These are phyloP conservation scores for Oppia nitens DNA, from an alignment of 1,140 invertebrate species.

Conservation along the genomic window DNA sequence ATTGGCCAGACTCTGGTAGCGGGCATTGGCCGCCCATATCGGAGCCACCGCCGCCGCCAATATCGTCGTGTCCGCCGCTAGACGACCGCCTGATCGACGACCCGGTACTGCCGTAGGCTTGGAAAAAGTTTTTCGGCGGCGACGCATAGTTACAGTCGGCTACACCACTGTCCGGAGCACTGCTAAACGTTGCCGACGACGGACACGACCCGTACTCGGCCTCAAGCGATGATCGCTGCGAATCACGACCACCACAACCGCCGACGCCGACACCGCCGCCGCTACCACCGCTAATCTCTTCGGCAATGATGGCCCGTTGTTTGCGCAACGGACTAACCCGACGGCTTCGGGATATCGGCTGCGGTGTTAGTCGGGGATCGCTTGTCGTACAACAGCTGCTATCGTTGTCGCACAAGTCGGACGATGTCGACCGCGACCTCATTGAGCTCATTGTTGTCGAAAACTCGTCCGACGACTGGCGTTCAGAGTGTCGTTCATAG, in stretches of 20 bases:
- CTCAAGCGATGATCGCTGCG: not conserved
- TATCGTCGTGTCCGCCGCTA: not conserved
- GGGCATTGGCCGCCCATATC: not conserved
- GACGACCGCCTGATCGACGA: not conserved
- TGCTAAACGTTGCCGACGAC: not conserved
- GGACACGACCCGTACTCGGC: not conserved
- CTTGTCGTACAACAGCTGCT: too few species aligned
- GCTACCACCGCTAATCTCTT: too few species aligned
- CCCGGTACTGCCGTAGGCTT: not conserved
- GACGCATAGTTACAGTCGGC: not conserved
- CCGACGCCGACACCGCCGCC: not conserved
- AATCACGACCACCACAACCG: not conserved
- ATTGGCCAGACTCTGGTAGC: not conserved
- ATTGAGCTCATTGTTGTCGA: conserved; percentile 10
- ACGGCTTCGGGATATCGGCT: conserved; percentile 12
- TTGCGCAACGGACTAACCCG: conserved; percentile 18
- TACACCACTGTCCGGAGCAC: not conserved
- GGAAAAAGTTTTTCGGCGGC: conserved; percentile 7
- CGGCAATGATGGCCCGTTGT: conserved; percentile 18
- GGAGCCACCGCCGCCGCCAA: not conserved
- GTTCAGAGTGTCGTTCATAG: not conserved
- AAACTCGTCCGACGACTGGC: conserved; percentile 18
- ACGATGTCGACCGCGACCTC: conserved; percentile 18
- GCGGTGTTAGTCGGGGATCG: not conserved
- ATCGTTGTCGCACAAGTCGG: conserved; percentile 17